These are phyloP conservation scores for Dioctria rufipes DNA, from an alignment of 2,888 invertebrate genomes.

Conservation along the genomic window DNA sequence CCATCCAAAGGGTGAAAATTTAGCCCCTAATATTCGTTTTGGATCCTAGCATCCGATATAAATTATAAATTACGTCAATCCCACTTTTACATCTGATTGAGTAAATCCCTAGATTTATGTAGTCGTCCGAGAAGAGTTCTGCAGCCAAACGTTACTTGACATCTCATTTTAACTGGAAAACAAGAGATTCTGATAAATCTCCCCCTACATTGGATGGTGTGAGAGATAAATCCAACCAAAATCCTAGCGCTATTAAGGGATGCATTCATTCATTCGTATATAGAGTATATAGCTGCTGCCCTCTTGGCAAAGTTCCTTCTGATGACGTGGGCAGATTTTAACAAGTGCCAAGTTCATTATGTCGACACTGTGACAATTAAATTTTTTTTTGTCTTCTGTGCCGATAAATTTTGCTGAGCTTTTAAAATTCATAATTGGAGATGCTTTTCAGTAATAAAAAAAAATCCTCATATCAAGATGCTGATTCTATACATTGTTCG, in stretches of 20 bases:
- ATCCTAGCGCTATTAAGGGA: conserved; percentile 40
- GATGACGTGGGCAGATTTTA: conserved; percentile 62
- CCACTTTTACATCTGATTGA: conserved; percentile 61
- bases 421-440: conserved; percentile 48
- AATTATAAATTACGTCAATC: conserved; percentile 61
- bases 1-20: conserved; percentile 49
- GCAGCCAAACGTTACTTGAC: conserved; percentile 67
- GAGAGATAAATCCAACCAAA: conserved; percentile 43
- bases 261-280: conserved; percentile 38
- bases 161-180: conserved; percentile 71
- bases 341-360: conserved; percentile 62
- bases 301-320: conserved; percentile 52
- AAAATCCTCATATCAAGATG: conserved; percentile 1
- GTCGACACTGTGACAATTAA: conserved; percentile 63
- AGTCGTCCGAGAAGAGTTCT: conserved; percentile 44
- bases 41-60: conserved; percentile 50
- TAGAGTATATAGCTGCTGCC: background rate
- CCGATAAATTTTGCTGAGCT: conserved; percentile 50
- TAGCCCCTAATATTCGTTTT: conserved; percentile 39
- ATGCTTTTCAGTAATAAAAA: conserved; percentile 1
- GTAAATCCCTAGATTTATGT: conserved; percentile 59
- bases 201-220: conserved; percentile 48
- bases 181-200: conserved; percentile 65
- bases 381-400: conserved; percentile 31
- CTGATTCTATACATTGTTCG: conserved; percentile 13